Percentiles rank a stretch among this genome's conserved stretches.
Evolutionary conservation across 2,797 vertebrate genomes (phyloP).

Genomic region (Myotis findleyi): DNA sequence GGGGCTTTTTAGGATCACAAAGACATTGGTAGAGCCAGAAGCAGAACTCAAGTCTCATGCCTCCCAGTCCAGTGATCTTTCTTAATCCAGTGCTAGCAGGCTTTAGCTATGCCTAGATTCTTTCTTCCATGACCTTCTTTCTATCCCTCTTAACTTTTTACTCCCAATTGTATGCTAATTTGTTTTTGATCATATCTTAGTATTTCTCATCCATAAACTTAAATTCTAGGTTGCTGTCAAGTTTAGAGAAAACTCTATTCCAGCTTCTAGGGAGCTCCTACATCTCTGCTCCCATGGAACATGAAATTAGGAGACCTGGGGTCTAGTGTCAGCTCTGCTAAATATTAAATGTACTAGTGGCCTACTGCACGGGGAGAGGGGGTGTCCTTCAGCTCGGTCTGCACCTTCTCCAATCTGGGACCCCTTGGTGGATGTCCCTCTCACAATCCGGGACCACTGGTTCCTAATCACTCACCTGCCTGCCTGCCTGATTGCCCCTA

Average conservation of each 20-base stretch:
- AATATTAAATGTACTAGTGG: not conserved
- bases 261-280: not conserved
- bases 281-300: not conserved
- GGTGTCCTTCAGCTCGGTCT: too few relatives aligned
- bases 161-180: not conserved
- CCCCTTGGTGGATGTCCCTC: too few relatives aligned
- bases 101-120: not conserved
- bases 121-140: constrained; percentile 24
- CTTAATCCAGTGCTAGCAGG: constrained; percentile 29
- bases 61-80: not conserved
- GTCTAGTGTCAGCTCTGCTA: constrained; percentile 21
- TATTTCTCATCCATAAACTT: constrained; percentile 11
- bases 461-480: too few relatives aligned
- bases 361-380: too few relatives aligned
- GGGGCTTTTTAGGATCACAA: not conserved
- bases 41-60: not conserved
- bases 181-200: not conserved
- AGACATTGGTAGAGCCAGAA: constrained; percentile 14
- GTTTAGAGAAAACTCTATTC: constrained; percentile 40
- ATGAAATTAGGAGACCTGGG: not conserved
- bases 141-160: not conserved
- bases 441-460: too few relatives aligned
- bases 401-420: too few relatives aligned
- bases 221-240: constrained; percentile 26
- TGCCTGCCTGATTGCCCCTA: too few relatives aligned